These are phyloP conservation scores for Steinernema khuongi DNA, from an alignment of 1,140 invertebrate genomes.

Conservation along the genomic window DNA sequence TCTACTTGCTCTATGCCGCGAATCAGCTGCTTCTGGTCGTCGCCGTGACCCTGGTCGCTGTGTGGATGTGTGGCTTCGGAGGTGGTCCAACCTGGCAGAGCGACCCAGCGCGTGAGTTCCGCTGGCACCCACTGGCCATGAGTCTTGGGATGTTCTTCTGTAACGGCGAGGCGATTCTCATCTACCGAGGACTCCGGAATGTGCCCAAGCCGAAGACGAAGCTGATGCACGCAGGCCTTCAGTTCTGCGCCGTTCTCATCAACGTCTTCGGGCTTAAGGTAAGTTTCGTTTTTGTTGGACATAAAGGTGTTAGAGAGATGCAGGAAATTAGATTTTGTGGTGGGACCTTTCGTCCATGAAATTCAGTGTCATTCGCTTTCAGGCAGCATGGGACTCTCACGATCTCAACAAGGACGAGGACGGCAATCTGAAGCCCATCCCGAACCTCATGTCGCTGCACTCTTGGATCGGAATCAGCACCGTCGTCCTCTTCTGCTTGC, in stretches of 20 bases:
- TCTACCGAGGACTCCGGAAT: neutral
- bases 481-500: neutral
- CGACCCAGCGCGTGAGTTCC: neutral
- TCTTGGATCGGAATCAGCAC: conserved; percentile 8
- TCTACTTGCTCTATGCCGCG: neutral
- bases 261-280: neutral
- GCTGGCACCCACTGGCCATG: conserved; percentile 3
- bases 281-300: no score
- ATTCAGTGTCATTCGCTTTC: no score
- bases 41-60: neutral
- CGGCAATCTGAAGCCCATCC: neutral
- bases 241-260: neutral
- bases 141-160: neutral
- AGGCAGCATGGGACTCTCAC: conserved; percentile 2
- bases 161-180: conserved; percentile 2
- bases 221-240: neutral
- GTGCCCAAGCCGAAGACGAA: neutral
- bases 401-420: neutral
- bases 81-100: neutral
- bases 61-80: neutral
- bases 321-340: no score
- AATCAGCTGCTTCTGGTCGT: neutral
- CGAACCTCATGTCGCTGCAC: neutral
- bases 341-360: no score
- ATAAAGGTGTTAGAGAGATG: no score